These are phyloP conservation scores for Aricia agestis DNA, from an alignment of 1,140 invertebrate species.

Conservation along the genomic window DNA sequence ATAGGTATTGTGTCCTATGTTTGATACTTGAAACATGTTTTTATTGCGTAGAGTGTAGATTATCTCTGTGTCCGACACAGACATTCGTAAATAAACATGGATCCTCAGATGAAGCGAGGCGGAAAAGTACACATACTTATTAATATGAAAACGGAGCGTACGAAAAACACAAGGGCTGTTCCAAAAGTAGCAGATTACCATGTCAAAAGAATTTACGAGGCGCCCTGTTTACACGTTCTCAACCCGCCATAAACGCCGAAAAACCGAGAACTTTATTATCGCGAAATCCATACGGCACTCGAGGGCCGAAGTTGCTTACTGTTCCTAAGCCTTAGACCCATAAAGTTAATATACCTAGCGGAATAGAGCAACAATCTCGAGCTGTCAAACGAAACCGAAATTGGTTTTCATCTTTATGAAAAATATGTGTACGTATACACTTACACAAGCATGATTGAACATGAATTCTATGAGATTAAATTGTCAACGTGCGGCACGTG, in stretches of 20 bases:
- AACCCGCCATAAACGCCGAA: slow-evolving; percentile 49
- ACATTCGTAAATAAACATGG: slow-evolving; percentile 1
- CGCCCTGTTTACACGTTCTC: slow-evolving; percentile 56
- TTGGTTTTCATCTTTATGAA: too few relatives aligned
- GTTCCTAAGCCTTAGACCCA: background rate
- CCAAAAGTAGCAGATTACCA: slow-evolving; percentile 53
- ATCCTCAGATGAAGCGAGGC: background rate
- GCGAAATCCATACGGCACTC: slow-evolving; percentile 44
- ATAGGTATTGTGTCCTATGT: too few relatives aligned
- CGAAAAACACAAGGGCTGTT: slow-evolving; percentile 29
- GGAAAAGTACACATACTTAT: slow-evolving; percentile 18
- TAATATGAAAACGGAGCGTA: slow-evolving; percentile 14
- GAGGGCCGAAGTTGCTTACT: slow-evolving; percentile 33
- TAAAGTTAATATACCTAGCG: too few relatives aligned
- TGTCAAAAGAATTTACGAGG: slow-evolving; percentile 64
- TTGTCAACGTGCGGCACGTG: too few relatives aligned
- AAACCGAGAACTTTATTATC: slow-evolving; percentile 54
- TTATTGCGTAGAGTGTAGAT: background rate
- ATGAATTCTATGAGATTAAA: too few relatives aligned
- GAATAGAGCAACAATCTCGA: too few relatives aligned
- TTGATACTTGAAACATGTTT: background rate
- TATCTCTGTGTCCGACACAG: background rate
- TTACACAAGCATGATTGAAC: too few relatives aligned
- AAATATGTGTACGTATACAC: too few relatives aligned
- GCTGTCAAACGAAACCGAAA: too few relatives aligned